A percentile compares a stretch with the other conserved stretches of the same genome.
Conservation (phyloP, 2,797 vertebrate species). For the Iguana delicatissima region DNA sequence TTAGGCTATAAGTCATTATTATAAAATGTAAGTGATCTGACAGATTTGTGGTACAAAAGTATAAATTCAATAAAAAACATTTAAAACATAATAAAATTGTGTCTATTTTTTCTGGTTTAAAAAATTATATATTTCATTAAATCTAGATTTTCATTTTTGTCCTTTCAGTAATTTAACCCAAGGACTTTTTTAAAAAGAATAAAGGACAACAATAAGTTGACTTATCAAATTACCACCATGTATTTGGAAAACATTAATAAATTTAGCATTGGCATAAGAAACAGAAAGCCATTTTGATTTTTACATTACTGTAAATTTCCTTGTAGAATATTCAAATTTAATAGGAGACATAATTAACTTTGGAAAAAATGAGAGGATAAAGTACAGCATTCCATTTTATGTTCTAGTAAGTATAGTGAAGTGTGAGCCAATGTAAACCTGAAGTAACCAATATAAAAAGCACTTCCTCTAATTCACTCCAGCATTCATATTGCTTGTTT, state of each 20-base stretch:
- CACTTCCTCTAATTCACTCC: not conserved
- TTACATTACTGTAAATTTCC: conserved; percentile 21
- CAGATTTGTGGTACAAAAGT: not conserved
- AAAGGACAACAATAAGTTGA: not conserved
- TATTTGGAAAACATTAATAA: not conserved
- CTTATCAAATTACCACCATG: not conserved
- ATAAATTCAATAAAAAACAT: not conserved
- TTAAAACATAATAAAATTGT: not conserved
- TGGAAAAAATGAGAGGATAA: not conserved
- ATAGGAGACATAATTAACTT: conserved; percentile 5
- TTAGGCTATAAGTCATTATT: not conserved
- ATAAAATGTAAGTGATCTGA: not conserved
- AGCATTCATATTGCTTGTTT: not conserved
- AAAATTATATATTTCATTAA: not conserved
- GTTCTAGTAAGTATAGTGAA: not conserved
- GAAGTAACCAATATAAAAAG: not conserved
- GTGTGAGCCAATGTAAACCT: conserved; percentile 5
- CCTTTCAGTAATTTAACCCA: not conserved
- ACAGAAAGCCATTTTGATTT: not conserved
- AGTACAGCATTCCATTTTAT: conserved; percentile 12
- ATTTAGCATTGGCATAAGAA: not conserved
- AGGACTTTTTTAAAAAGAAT: not conserved
- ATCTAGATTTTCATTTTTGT: not conserved
- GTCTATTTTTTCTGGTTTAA: not conserved
- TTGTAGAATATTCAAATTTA: not conserved